Evolutionary conservation across 2,797 vertebrate genomes (phyloP), one percentile per base, ranked within the genome.

Genomic region (Alcedo atthis): DNA sequence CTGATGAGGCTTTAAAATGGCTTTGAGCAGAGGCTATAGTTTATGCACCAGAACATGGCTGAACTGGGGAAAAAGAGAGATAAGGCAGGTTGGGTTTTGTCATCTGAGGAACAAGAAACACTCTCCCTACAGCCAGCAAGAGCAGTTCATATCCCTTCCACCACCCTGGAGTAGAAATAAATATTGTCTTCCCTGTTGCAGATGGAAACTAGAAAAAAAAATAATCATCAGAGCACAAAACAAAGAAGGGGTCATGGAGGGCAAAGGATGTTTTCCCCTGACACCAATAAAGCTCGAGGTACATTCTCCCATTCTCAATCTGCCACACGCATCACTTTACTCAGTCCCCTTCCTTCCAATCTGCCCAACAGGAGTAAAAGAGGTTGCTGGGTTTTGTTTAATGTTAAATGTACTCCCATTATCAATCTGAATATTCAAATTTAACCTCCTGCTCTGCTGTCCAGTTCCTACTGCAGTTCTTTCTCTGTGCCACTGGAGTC

Each of bases 131-230:
- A 84, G 79, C 74, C 96, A 96, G 86, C 95, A 96, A 97, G 93
- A 96, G 94, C 95, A 97, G 95, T 89, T 95, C 96, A 95, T 89
- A 96, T 92, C 87, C 46, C 95, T 94, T 93, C 49, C 33, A 73
- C 49, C 42, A 32, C 61, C 73, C 55, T 9, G 15, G 35, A 74
- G 59, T 3, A 24, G 19, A 85, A 87, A 83, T 18, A 64, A 62
- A 66, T 5, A 71, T 0, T 35, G 12, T 46, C 62, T 93, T 88
- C 77, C 79, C 90, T 80, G 66, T 45, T 67, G 77, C 54, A 88
- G 42, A 63, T 5, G 51, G 11, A 51, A 86, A n/a, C 42, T 59
- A 67, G 22, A 68, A 92, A 88, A 11, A 74, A 74, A 63, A 49
- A 19, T 15, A 70, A 90, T 49, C 74, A 74, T 71, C 49, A 62